A percentile compares a stretch with the other conserved stretches of the same genome.
These are phyloP conservation scores for Caenorhabditis remanei DNA, from an alignment of 1,140 invertebrate species.

Conservation along the genomic window DNA sequence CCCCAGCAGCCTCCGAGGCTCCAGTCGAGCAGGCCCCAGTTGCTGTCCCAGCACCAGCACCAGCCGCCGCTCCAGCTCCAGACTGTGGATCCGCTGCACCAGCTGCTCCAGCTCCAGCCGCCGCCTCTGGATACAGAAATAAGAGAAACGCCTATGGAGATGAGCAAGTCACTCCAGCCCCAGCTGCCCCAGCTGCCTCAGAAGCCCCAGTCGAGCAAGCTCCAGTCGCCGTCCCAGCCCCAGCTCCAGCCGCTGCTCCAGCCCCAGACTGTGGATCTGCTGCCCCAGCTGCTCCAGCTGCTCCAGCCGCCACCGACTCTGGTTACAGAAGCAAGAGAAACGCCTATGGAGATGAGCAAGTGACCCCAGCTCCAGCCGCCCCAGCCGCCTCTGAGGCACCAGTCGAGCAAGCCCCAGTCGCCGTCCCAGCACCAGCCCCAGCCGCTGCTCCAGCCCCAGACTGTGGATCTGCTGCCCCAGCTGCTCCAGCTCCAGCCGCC, in stretches of 20 bases:
- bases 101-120: conserved; percentile 31
- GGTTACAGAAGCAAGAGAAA: conserved; percentile 55
- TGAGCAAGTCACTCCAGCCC: conserved; percentile 47
- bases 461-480: conserved; percentile 1
- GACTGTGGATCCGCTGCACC: conserved; percentile 23
- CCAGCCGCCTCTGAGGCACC: conserved; percentile 31
- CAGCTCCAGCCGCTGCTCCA: conserved; percentile 26
- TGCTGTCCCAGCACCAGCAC: conserved; percentile 21
- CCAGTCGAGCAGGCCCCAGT: conserved; percentile 40
- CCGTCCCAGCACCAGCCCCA: conserved; percentile 25
- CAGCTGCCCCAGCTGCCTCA: conserved; percentile 18
- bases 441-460: conserved; percentile 33
- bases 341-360: conserved; percentile 58
- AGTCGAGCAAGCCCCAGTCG: conserved; percentile 33
- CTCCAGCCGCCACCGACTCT: conserved; percentile 21
- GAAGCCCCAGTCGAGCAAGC: conserved; percentile 39
- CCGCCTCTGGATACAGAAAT: conserved; percentile 12
- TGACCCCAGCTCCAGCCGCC: conserved; percentile 51
- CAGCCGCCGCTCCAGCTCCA: conserved; percentile 41
- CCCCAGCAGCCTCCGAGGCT: background rate
- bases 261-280: conserved; percentile 7
- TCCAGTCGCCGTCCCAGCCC: background rate
- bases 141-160: conserved; percentile 48
- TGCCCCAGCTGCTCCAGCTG: conserved; percentile 5
- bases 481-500: conserved; percentile 25